phyloP scores from a whole-genome alignment of 2,888 invertebrate genomes.

The Petrophora chlorosata region DNA sequence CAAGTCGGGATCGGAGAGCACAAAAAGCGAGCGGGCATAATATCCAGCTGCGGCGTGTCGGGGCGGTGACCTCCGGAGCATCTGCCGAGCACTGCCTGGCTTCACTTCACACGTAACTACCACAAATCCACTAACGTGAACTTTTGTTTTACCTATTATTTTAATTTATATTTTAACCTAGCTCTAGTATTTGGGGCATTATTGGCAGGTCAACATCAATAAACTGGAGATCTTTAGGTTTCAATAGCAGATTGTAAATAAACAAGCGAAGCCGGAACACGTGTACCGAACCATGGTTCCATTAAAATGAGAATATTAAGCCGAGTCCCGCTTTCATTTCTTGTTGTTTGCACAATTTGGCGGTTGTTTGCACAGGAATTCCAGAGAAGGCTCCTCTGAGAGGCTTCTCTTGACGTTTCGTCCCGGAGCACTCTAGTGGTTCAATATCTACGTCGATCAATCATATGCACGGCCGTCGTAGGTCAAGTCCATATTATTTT shows the following conservation, averaged over 20 bases:
- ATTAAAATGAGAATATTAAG: conserved; percentile 28
- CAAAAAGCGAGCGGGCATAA: conserved; percentile 65
- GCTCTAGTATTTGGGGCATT: conserved; percentile 16
- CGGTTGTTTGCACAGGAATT: conserved; percentile 14
- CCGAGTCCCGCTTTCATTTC: conserved; percentile 14
- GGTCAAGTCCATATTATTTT: conserved; percentile 18
- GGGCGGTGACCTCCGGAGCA: conserved; percentile 73
- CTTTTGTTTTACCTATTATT: conserved; percentile 35
- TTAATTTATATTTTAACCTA: conserved; percentile 19
- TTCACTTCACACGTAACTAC: conserved; percentile 61
- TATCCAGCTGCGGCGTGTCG: conserved; percentile 67
- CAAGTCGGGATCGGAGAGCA: conserved; percentile 41
- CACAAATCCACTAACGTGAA: conserved; percentile 52
- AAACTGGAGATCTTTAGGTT: conserved; percentile 41
- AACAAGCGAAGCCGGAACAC: conserved; percentile 31
- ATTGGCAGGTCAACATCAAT: conserved; percentile 31
- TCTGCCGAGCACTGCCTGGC: conserved; percentile 63
- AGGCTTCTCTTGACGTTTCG: conserved; percentile 17
- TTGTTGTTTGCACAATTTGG: conserved; percentile 19
- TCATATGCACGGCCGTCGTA: conserved; percentile 41
- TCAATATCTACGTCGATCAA: conserved; percentile 46
- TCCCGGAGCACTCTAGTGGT: conserved; percentile 14
- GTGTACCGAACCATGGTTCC: conserved; percentile 24
- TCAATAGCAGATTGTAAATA: conserved; percentile 34
- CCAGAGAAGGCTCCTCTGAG: conserved; percentile 1